phyloP scores from a whole-genome alignment of 2,888 invertebrate genomes.

The Fragum whitleyi region DNA sequence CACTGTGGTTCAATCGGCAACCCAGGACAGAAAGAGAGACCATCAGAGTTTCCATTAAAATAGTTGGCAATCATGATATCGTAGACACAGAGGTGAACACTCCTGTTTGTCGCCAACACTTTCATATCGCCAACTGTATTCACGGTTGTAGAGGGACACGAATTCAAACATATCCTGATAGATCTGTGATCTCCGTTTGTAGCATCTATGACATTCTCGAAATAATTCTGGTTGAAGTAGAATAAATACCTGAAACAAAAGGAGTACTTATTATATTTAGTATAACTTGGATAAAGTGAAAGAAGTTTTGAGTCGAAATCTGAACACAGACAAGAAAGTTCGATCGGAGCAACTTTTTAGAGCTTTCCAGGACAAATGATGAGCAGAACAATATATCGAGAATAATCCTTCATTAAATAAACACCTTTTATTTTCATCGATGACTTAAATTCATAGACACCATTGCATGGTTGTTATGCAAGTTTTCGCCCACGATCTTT shows the following conservation, averaged over 20 bases:
- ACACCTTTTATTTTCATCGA: too few relatives aligned
- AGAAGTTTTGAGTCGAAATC: too few relatives aligned
- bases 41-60: conserved; percentile 58
- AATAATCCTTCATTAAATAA: too few relatives aligned
- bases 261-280: neutral
- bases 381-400: too few relatives aligned
- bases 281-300: too few relatives aligned
- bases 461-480: too few relatives aligned
- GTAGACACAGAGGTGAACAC: conserved; percentile 91
- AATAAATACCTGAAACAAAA: conserved; percentile 67
- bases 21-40: conserved; percentile 89
- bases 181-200: conserved; percentile 81
- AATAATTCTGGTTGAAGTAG: conserved; percentile 68
- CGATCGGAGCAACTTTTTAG: too few relatives aligned
- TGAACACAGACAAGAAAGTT: too few relatives aligned
- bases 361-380: too few relatives aligned
- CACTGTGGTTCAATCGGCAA: conserved; percentile 92
- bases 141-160: conserved; percentile 91
- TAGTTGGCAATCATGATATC: conserved; percentile 72
- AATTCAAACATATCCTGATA: conserved; percentile 94
- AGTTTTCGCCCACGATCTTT: too few relatives aligned
- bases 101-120: conserved; percentile 90
- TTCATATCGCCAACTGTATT: conserved; percentile 89
- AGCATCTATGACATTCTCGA: conserved; percentile 38
- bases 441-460: too few relatives aligned